Percentiles rank a stretch among this genome's conserved stretches.
Evolutionary conservation across 2,888 invertebrate species (phyloP).

Genomic region (Masnerella sp.): DNA sequence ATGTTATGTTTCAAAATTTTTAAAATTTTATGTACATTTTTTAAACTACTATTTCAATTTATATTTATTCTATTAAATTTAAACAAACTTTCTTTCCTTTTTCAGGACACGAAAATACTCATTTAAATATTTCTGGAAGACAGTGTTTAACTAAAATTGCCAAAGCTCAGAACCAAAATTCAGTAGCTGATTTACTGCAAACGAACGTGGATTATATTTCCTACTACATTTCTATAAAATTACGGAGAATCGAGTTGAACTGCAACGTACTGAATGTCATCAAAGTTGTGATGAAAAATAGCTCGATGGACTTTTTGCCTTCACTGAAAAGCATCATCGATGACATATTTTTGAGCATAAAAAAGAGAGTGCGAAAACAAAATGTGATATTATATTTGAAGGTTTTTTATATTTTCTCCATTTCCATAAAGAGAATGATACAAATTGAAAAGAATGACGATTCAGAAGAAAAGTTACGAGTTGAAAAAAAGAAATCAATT

Average conservation of each 20-base stretch:
- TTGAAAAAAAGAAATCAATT: slow-evolving; percentile 13
- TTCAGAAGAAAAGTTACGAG: slow-evolving; percentile 19
- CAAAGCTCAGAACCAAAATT: slow-evolving; percentile 79
- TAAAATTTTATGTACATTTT: not conserved
- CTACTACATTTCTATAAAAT: slow-evolving; percentile 82
- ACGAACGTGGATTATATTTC: slow-evolving; percentile 87
- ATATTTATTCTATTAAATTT: not conserved
- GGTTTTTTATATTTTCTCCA: slow-evolving; percentile 85
- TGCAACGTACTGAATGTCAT: slow-evolving; percentile 85
- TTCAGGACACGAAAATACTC: slow-evolving; percentile 82
- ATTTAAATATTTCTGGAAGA: slow-evolving; percentile 82
- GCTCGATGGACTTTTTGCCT: slow-evolving; percentile 82
- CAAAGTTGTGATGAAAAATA: slow-evolving; percentile 85
- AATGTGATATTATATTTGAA: slow-evolving; percentile 83
- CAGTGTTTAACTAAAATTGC: slow-evolving; percentile 81
- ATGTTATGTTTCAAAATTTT: no score
- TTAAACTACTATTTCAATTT: not conserved
- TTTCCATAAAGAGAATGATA: slow-evolving; percentile 81
- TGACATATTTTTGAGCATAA: slow-evolving; percentile 83
- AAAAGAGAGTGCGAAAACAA: slow-evolving; percentile 80
- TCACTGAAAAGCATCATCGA: slow-evolving; percentile 84
- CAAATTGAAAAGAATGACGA: slow-evolving; percentile 63
- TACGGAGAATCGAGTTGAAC: slow-evolving; percentile 82
- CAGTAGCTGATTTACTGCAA: slow-evolving; percentile 82
- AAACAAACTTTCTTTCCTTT: not conserved